phyloP scores from a whole-genome alignment of 2,888 invertebrate genomes.

The Drosophila affinis region DNA sequence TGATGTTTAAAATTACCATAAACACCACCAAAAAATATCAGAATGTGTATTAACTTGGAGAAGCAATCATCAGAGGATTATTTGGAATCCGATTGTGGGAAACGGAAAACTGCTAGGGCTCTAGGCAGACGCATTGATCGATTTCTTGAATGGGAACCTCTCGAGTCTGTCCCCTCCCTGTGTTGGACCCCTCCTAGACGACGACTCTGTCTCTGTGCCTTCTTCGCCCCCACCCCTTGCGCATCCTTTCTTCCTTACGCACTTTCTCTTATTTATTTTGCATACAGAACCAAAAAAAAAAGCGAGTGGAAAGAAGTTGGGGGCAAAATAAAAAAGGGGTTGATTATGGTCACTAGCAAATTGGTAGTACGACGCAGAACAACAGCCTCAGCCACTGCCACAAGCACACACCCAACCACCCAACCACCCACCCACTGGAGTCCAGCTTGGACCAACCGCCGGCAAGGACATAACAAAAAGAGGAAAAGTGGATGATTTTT shows the following conservation, averaged over 20 bases:
- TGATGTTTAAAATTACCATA: too few species aligned
- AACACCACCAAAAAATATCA: too few species aligned
- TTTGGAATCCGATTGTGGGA: too few species aligned
- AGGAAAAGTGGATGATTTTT: slow-evolving; percentile 71
- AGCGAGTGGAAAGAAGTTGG: slow-evolving; percentile 16
- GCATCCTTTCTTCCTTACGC: slow-evolving; percentile 54
- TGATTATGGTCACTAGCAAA: slow-evolving; percentile 77
- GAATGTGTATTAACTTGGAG: too few species aligned
- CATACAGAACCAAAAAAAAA: slow-evolving; percentile 42
- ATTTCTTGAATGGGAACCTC: background rate
- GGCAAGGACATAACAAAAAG: slow-evolving; percentile 68
- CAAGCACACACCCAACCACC: too few species aligned
- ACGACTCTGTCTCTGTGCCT: background rate
- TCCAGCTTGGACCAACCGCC: slow-evolving; percentile 49
- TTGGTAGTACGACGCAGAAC: slow-evolving; percentile 61
- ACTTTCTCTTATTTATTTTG: slow-evolving; percentile 57
- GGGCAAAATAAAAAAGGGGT: slow-evolving; percentile 63
- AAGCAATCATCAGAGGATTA: too few species aligned
- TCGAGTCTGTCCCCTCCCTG: background rate
- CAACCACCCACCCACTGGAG: slow-evolving; percentile 2
- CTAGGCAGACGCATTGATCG: background rate
- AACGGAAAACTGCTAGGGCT: too few species aligned
- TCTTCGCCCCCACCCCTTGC: background rate
- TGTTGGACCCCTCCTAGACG: background rate
- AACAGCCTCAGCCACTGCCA: too few species aligned